Percentiles rank a stretch among this genome's conserved stretches.
Conservation (phyloP, 2,797 vertebrate genomes). For the Phataginus tricuspis region DNA sequence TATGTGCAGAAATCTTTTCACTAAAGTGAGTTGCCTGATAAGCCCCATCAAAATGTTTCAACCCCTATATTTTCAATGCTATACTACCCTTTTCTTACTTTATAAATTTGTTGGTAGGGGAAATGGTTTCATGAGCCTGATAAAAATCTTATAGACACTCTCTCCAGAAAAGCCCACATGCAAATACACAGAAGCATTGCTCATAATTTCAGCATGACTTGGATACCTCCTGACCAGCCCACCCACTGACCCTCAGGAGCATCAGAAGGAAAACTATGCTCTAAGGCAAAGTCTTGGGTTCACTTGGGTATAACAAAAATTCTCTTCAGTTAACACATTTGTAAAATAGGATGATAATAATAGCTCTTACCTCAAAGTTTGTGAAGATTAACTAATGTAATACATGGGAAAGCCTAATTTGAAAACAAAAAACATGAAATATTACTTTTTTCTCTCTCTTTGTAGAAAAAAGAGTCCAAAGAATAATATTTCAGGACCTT, state of each 20-base stretch:
- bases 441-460: neutral
- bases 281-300: slow-evolving; percentile 23
- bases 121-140: slow-evolving; percentile 38
- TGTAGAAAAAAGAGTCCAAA: neutral
- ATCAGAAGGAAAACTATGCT: neutral
- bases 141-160: neutral
- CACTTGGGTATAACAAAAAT: neutral
- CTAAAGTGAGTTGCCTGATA: neutral
- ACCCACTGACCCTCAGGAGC: neutral
- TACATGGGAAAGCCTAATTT: neutral
- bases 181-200: neutral
- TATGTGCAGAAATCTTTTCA: neutral
- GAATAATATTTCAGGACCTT: neutral
- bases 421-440: neutral
- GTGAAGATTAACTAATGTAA: neutral
- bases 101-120: slow-evolving; percentile 23
- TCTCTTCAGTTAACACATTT: slow-evolving; percentile 26
- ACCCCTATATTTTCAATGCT: neutral
- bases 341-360: slow-evolving; percentile 40
- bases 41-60: neutral
- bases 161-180: neutral
- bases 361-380: neutral
- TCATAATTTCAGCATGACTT: neutral
- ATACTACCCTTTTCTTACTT: neutral
- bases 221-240: neutral